Conservation (phyloP, 2,888 invertebrate genomes). For the Catocala sponsa region DNA sequence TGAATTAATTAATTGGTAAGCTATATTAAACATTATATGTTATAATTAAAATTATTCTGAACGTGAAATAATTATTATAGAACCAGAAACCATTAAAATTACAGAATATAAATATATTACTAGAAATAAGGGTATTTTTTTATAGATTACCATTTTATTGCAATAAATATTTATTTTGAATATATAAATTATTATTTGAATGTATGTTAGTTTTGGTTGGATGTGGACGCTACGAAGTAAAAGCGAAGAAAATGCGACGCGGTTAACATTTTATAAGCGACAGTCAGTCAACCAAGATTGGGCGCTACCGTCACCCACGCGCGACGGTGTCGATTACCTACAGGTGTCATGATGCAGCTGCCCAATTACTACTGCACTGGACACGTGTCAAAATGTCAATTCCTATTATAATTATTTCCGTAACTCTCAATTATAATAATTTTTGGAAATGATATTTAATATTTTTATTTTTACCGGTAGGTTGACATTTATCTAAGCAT, state of each 20-base stretch:
- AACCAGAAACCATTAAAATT: too few species aligned
- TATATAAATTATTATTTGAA: too few species aligned
- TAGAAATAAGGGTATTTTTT: too few species aligned
- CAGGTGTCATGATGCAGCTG: conserved; percentile 48
- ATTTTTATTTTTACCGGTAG: neutral
- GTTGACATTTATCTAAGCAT: neutral
- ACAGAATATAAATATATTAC: too few species aligned
- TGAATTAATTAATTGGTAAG: conserved; percentile 19
- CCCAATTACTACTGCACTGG: conserved; percentile 15
- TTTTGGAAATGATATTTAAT: neutral
- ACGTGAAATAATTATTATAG: too few species aligned
- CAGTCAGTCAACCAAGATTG: conserved; percentile 14
- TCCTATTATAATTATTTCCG: conserved; percentile 9
- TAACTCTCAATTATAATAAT: neutral
- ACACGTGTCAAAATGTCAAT: conserved; percentile 16
- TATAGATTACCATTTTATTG: too few species aligned
- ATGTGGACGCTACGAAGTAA: neutral
- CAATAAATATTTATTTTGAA: too few species aligned
- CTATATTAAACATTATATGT: too few species aligned
- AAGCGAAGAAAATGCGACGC: conserved; percentile 5
- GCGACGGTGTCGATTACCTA: conserved; percentile 28
- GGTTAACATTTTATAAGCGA: conserved; percentile 34
- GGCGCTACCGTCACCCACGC: conserved; percentile 20
- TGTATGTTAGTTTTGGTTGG: neutral
- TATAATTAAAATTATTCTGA: too few species aligned